Evolutionary conservation across 2,888 invertebrate genomes (phyloP), one percentile per base, ranked within the genome.

Genomic region (Mesopsocus fuscifrons): DNA sequence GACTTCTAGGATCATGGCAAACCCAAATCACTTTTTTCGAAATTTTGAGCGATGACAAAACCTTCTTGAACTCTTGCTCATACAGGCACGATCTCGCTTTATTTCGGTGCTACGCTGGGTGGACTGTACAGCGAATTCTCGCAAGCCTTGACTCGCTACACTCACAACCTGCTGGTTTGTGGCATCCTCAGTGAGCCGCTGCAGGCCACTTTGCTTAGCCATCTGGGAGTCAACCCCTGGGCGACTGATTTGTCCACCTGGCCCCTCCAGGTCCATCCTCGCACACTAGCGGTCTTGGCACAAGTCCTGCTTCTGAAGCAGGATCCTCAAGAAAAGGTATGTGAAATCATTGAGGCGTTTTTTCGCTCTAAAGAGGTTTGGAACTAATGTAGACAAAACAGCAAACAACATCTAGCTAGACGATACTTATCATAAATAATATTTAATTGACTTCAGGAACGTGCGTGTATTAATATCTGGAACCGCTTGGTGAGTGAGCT

Each of bases 391-490:
- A n/a, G n/a, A n/a, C n/a, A n/a, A n/a, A n/a, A n/a, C n/a, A n/a
- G n/a, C n/a, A n/a, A n/a, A n/a, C n/a, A n/a, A n/a, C n/a, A n/a
- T n/a, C n/a, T n/a, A n/a, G n/a, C n/a, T n/a, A n/a, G n/a, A n/a
- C n/a, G n/a, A n/a, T n/a, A n/a, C n/a, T n/a, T n/a, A n/a, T n/a
- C n/a, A n/a, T n/a, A n/a, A n/a, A n/a, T n/a, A n/a, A n/a, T n/a
- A n/a, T n/a, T n/a, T n/a, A n/a, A n/a, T n/a, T n/a, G n/a, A n/a
- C 11, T 26, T 26, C 11, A 26, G 52, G 92, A 94, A 65, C 78
- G 81, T 22, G 78, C 82, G 20, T 88, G 91, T 50, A 76, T 91
- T 32, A 78, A 81, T 41, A 88, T 94, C 57, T 92, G 94, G 89
- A 82, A 85, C 58, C 73, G 87, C 55, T 68, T 92, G 15, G 75